These are phyloP conservation scores for Chrysocyon brachyurus DNA, from an alignment of 2,797 vertebrate species.

Conservation along the genomic window DNA sequence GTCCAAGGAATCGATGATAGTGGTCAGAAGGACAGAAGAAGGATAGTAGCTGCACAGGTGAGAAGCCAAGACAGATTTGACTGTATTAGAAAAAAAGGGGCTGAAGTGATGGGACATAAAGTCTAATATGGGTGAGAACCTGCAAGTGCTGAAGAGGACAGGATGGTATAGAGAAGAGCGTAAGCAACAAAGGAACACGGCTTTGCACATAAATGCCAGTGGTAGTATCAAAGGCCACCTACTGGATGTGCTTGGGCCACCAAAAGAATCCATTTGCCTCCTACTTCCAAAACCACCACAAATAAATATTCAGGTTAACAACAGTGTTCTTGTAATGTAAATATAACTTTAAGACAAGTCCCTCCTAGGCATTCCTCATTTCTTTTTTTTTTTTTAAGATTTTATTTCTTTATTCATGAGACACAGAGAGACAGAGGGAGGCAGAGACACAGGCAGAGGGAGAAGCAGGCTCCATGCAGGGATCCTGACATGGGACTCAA, in stretches of 20 bases:
- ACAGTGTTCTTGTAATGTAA: not conserved
- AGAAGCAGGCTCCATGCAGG: too few species aligned
- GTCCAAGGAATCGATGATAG: not conserved
- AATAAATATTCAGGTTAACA: not conserved
- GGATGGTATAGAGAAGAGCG: not conserved
- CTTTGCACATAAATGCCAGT: not conserved
- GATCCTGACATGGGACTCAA: too few species aligned
- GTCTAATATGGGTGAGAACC: not conserved
- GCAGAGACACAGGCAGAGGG: too few species aligned
- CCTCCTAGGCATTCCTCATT: not conserved
- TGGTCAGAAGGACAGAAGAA: not conserved
- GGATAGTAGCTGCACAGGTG: not conserved
- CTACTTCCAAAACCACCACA: not conserved
- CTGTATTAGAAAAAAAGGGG: conserved; percentile 5
- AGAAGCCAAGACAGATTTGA: not conserved
- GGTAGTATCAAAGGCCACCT: not conserved
- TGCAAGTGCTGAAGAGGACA: not conserved
- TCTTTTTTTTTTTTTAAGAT: not conserved
- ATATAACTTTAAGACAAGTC: not conserved
- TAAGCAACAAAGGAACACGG: not conserved
- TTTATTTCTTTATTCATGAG: too few species aligned
- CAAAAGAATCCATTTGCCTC: not conserved
- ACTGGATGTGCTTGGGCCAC: not conserved
- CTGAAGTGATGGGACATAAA: not conserved
- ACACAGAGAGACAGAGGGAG: too few species aligned